phyloP scores from a whole-genome alignment of 2,113 vertebrate genomes.

The Propithecus coquereli region DNA sequence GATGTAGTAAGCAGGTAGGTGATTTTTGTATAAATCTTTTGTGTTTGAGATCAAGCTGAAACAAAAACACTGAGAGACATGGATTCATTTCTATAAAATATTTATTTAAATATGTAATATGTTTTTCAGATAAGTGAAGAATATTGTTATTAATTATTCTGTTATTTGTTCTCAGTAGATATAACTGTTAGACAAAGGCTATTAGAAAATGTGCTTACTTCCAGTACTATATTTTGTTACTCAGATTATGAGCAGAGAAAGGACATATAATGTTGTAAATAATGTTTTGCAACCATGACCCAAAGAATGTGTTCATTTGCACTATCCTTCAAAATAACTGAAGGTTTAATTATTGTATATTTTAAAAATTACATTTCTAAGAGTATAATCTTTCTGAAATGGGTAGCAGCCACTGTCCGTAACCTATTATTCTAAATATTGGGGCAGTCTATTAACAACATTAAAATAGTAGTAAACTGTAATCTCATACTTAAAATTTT shows the following conservation, averaged over 20 bases:
- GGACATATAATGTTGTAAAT: slow-evolving; percentile 67
- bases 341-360: slow-evolving; percentile 82
- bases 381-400: slow-evolving; percentile 66
- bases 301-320: slow-evolving; percentile 90
- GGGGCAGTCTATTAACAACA: slow-evolving; percentile 71
- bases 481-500: slow-evolving; percentile 70
- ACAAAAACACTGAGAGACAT: slow-evolving; percentile 64
- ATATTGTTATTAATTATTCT: slow-evolving; percentile 67
- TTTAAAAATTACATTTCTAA: slow-evolving; percentile 75
- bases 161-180: slow-evolving; percentile 65
- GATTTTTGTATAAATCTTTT: slow-evolving; percentile 56
- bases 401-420: slow-evolving; percentile 79
- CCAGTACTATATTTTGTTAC: slow-evolving; percentile 79
- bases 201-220: slow-evolving; percentile 72
- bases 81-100: slow-evolving; percentile 73
- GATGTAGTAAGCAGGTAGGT: slow-evolving; percentile 66
- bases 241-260: slow-evolving; percentile 73
- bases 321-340: slow-evolving; percentile 82
- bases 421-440: slow-evolving; percentile 56
- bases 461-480: slow-evolving; percentile 47
- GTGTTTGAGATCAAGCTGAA: slow-evolving; percentile 55
- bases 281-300: slow-evolving; percentile 80
- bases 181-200: slow-evolving; percentile 59
- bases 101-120: slow-evolving; percentile 81
- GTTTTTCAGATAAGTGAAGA: slow-evolving; percentile 73